Base-by-base conservation (phyloP, 2,888 invertebrate genomes). In the Stomorhina lunata region DNA sequence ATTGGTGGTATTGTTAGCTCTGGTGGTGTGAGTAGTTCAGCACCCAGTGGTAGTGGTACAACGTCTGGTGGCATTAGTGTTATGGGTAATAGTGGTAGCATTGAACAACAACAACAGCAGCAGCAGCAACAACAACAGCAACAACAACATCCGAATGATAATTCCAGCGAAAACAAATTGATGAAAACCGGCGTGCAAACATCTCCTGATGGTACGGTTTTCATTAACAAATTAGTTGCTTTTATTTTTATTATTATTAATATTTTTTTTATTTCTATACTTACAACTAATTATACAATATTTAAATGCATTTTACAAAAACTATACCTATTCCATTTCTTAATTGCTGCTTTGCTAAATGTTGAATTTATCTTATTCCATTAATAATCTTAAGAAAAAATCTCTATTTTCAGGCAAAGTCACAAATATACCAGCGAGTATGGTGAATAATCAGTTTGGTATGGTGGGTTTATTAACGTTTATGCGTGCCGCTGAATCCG, bases 391-490 rank as follows among this genome's bases (percentile, higher is more conserved):
- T 27, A 1, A 32, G 10, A 27, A 34, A 29, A 71, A 4, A 15
- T 27, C 50, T 32, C 17, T 15, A 17, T 43, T 69, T 37, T 40
- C 3, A 97, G 97, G 98, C 88, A 96, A 97, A 93, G 98, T 99
- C 89, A 97, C 98, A 91, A 98, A 99, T 93, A 99, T 99, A 93
- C 99, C 99, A 84, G 95, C 95, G 86, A 97, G 97, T 90, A 99
- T 99, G 99, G 97, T 99, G 86, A 97, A 96, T 88, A 99, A 99
- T 92, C 99, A 99, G 93, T 99, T 98, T 92, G 99, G 99, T 87
- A 99, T 99, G 93, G 98, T 99, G 86, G 99, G 99, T 59, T 94
- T 99, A 87, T 93, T 99, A 92, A 98, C 99, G 86, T 99, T 99
- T 92, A 98, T 99, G 87, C 94, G 99, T 90, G 98, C 98, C 85